Evolutionary conservation across 2,888 invertebrate species (phyloP), one percentile per base, ranked within the genome.

Genomic region (Anagyrus pseudococci): DNA sequence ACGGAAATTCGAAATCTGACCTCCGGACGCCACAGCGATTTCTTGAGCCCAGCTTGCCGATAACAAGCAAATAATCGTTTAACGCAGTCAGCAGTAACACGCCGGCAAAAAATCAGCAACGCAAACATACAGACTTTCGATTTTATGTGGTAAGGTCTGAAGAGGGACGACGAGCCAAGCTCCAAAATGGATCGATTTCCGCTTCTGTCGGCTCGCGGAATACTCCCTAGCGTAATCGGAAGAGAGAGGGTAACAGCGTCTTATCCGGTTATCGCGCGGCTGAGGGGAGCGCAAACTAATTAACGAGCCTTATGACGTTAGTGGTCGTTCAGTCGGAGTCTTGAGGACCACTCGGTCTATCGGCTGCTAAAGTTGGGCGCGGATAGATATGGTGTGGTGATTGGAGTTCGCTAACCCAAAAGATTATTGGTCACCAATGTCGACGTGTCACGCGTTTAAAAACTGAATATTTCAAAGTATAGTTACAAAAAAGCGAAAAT

Each of bases 291-390:
- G 68, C 67, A 70, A 72, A 72, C 72, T 69, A 74, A 76, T 75
- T 71, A 73, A 72, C 69, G 68, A 71, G 68, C 71, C 66, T 72
- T 72, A 72, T 73, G 71, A 70, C 71, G 70, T 67, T 70, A 20
- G 49, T 20, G 20, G 26, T 70, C 66, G 62, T 57, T 47, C 50
- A 44, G 37, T 29, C 19, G 26, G 48, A 15, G 15, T 37, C 33
- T 37, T 15, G 8, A 8, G 15, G 33, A 10, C 15, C 29, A 7
- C 29, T 29, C 3, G 33, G 13, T 37, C 2, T 37, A 15, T 37
- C 13, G 33, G 33, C 8, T 37, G 2, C 2, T 15, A 8, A 15
- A 37, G 10, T 10, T 15, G 15, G 13, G 33, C 15, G 8, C 33
- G 33, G 33, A 37, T 15, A 37, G 33, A 10, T 10, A 29, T 10